Percentiles rank a stretch among this genome's conserved stretches.
Evolutionary conservation across 1,140 invertebrate genomes (phyloP).

Genomic region (Mylabris phalerata): DNA sequence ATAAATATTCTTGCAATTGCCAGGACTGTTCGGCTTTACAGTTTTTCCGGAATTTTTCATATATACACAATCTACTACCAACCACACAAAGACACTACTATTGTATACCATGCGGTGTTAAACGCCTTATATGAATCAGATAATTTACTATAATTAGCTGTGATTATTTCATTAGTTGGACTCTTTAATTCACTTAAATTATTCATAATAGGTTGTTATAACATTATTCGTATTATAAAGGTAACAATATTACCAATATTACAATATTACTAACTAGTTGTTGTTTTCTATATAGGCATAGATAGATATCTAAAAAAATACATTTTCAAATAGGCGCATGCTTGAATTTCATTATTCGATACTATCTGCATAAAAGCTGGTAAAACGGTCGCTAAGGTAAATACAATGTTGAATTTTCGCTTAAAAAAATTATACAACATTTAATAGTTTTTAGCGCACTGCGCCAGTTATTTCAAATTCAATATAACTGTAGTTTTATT

Average conservation of each 20-base stretch:
- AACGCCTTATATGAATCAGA: conserved; percentile 41
- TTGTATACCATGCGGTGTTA: conserved; percentile 58
- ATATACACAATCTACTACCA: conserved; percentile 75
- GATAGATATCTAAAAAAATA: conserved; percentile 13
- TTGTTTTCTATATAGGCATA: conserved; percentile 5
- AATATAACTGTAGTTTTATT: too few species aligned
- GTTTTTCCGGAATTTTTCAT: conserved; percentile 61
- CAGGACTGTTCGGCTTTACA: conserved; percentile 61
- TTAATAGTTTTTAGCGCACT: conserved; percentile 23
- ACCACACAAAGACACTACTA: conserved; percentile 76
- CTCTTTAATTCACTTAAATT: conserved; percentile 19
- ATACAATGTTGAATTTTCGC: conserved; percentile 15
- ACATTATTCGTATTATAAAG: background rate
- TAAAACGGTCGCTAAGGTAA: conserved; percentile 24
- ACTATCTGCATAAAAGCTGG: conserved; percentile 21
- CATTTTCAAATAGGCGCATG: conserved; percentile 24
- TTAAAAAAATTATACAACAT: background rate
- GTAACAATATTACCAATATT: background rate
- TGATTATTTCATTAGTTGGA: conserved; percentile 22
- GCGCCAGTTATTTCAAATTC: conserved; percentile 1
- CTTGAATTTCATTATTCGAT: conserved; percentile 24
- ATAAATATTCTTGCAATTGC: conserved; percentile 72
- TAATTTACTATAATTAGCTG: conserved; percentile 39
- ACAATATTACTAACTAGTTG: background rate
- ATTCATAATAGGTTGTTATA: conserved; percentile 3